Base-by-base conservation (phyloP, 53 echinoderm and acorn worm species). In the Antedon mediterranea region DNA sequence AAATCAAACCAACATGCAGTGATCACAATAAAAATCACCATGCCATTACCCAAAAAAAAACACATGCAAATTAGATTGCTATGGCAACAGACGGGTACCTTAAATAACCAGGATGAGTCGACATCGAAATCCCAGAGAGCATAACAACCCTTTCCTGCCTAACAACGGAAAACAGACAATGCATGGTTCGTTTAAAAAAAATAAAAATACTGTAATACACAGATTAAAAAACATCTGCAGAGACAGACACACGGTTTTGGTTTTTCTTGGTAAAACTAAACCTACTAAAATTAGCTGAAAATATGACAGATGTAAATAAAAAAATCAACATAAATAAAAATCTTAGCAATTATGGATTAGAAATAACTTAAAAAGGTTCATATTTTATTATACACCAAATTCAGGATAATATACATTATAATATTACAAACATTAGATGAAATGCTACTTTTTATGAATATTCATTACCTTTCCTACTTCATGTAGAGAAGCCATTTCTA, bases 391-490 rank as follows among this genome's bases (percentile, higher is more conserved):
- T 72, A 28, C 30, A 30, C 30, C 30, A 30, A 8, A 72, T 7
- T 72, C 20, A 72, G 20, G 30, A n/a, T n/a, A n/a, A n/a, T n/a
- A n/a, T n/a, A n/a, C n/a, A n/a, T n/a, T 15, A 15, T 23, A 44
- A 15, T 72, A 72, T 8, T 4, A 15, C 28, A 72, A 72, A 8
- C 20, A 72, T 72, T n/a, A n/a, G n/a, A n/a, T n/a, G n/a, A n/a
- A n/a, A 7, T 41, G 41, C 7, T 41, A 41, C 41, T 7, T 41
- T 5, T 41, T 23, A 57, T 57, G 57, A 6, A 57, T 57, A 57
- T 8, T 31, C 11, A 30, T 79, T 88, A 97, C 97, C 91, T 97
- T 92, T 30, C 97, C 97, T 0, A 97, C 83, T 87, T 97, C 97
- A 71, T 73, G 81, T 76, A 97, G 77, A 3, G 89, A 89, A 26